phyloP scores from a whole-genome alignment of 2,888 invertebrate species.

The Parochlus steinenii region DNA sequence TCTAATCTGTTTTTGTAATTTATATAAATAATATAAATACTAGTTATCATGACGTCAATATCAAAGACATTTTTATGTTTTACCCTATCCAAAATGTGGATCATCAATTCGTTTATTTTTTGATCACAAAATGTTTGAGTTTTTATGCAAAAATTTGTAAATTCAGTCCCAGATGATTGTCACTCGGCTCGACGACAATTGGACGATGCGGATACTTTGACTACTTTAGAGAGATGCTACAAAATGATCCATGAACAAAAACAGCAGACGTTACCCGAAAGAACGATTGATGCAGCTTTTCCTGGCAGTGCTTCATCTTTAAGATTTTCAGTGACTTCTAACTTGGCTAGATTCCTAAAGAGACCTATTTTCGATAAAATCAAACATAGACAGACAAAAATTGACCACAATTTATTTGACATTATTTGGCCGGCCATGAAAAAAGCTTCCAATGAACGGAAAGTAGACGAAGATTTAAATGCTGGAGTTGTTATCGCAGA shows the following conservation, averaged over 20 bases:
- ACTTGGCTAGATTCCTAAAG: slow-evolving; percentile 59
- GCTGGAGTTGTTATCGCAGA: slow-evolving; percentile 70
- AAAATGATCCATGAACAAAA: slow-evolving; percentile 40
- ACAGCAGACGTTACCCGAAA: slow-evolving; percentile 29
- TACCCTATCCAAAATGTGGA: neutral
- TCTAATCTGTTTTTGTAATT: neutral
- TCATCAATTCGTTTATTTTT: neutral
- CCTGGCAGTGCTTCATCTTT: slow-evolving; percentile 42
- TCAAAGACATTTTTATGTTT: neutral
- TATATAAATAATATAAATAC: neutral
- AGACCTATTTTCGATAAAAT: slow-evolving; percentile 54
- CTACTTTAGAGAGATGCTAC: slow-evolving; percentile 61
- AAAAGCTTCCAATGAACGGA: slow-evolving; percentile 43
- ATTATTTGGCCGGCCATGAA: slow-evolving; percentile 80
- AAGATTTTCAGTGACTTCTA: slow-evolving; percentile 35
- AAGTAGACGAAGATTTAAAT: slow-evolving; percentile 52
- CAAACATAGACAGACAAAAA: slow-evolving; percentile 57
- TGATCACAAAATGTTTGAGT: neutral
- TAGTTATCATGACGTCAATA: neutral
- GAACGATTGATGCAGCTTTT: slow-evolving; percentile 26
- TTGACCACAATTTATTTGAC: slow-evolving; percentile 76
- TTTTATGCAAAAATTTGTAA: slow-evolving; percentile 5
- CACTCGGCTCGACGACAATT: slow-evolving; percentile 57
- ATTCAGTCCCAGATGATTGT: slow-evolving; percentile 53
- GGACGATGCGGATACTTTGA: slow-evolving; percentile 50